A percentile compares a stretch with the other conserved stretches of the same genome.
phyloP scores from a whole-genome alignment of 2,888 invertebrate species.

The Caenorhabditis sp. region DNA sequence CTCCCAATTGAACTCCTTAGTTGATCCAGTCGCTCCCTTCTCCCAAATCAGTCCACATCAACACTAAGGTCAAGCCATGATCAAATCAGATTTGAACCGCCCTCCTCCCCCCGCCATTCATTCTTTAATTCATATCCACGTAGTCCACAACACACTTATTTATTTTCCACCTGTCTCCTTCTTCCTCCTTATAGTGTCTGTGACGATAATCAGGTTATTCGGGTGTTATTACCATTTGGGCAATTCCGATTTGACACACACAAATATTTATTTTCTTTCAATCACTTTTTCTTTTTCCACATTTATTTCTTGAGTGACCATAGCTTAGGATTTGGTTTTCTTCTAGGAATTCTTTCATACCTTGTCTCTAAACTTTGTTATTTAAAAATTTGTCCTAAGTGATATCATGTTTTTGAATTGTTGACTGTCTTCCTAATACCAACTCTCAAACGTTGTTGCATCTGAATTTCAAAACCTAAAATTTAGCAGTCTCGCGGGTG shows the following conservation, averaged over 20 bases:
- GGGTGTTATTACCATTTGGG: not conserved
- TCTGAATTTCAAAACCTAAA: not conserved
- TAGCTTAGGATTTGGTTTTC: too few relatives aligned
- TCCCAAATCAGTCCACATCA: not conserved
- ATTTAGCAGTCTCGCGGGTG: slow-evolving; percentile 1
- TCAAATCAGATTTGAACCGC: too few relatives aligned
- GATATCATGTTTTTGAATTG: not conserved
- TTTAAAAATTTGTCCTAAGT: too few relatives aligned
- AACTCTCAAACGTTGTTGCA: too few relatives aligned
- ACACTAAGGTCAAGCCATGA: not conserved
- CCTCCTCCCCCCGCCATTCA: not conserved
- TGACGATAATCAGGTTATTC: slow-evolving; percentile 16
- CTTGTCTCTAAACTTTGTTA: too few relatives aligned
- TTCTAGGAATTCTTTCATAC: too few relatives aligned
- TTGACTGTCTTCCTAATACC: not conserved
- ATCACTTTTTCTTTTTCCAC: too few relatives aligned
- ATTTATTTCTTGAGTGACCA: too few relatives aligned
- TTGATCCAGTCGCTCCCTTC: too few relatives aligned
- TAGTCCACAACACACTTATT: slow-evolving; percentile 13
- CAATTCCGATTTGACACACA: too few relatives aligned
- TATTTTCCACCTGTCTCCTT: not conserved
- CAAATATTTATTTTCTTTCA: not conserved
- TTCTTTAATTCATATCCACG: not conserved
- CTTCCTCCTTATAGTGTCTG: too few relatives aligned
- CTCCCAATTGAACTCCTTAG: too few relatives aligned